Conservation (phyloP, 2,888 invertebrate genomes). For the Scelioninae gen. 1 region DNA sequence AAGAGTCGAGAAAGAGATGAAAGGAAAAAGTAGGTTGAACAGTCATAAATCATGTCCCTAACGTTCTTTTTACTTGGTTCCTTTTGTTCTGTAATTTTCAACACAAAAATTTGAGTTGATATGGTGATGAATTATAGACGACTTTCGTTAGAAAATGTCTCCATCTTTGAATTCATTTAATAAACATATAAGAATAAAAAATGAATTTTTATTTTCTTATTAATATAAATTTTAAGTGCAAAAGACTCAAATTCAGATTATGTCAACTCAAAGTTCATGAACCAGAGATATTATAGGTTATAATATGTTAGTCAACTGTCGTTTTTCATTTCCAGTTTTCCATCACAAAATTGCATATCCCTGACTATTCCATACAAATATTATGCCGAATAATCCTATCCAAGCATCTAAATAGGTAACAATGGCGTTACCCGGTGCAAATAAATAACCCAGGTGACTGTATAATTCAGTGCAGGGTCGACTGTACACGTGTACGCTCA, state of each 20-base stretch:
- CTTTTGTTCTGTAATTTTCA: background rate
- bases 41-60: background rate
- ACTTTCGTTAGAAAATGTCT: background rate
- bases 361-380: background rate
- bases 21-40: background rate
- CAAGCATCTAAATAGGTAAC: conserved; percentile 34
- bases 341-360: too few relatives aligned
- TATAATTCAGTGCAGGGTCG: conserved; percentile 51
- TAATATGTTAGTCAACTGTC: too few relatives aligned
- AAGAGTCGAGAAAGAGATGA: background rate
- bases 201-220: too few relatives aligned
- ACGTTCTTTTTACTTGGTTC: conserved; percentile 1
- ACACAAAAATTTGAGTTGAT: background rate
- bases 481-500: conserved; percentile 62
- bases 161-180: too few relatives aligned
- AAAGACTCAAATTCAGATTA: too few relatives aligned
- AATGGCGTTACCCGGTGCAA: conserved; percentile 17
- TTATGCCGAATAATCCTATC: conserved; percentile 22
- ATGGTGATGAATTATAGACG: background rate
- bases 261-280: too few relatives aligned
- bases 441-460: conserved; percentile 51
- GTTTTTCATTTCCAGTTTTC: too few relatives aligned
- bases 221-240: too few relatives aligned
- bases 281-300: too few relatives aligned
- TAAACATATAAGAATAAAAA: too few relatives aligned